Evolutionary conservation across 2,797 vertebrate species (phyloP).

Genomic region (Helostoma temminkii): DNA sequence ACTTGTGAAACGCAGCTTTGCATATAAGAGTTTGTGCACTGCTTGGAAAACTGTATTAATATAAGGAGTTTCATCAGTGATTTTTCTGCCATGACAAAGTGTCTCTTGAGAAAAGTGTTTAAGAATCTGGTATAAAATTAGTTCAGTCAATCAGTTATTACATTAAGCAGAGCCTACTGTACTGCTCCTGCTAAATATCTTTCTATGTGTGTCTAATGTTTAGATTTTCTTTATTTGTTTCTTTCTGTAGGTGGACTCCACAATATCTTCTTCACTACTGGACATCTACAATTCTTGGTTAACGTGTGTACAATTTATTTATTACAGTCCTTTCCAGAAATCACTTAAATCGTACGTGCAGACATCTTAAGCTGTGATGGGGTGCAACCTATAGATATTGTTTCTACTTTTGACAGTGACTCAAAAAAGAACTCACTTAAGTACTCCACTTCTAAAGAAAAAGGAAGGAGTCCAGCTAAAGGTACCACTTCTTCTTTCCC

Average conservation of each 20-base stretch:
- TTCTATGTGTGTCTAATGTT: not conserved
- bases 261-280: slow-evolving; percentile 53
- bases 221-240: not conserved
- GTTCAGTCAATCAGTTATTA: no score
- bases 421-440: slow-evolving; percentile 53
- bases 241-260: slow-evolving; percentile 45
- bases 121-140: not conserved
- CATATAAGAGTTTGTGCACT: no score
- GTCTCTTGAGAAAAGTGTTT: no score
- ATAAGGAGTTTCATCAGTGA: no score
- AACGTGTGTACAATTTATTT: slow-evolving; percentile 66
- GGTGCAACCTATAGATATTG: not conserved
- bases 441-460: slow-evolving; percentile 23
- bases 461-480: slow-evolving; percentile 36
- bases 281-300: slow-evolving; percentile 81
- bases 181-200: not conserved
- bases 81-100: no score
- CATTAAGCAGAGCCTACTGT: no score
- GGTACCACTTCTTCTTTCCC: slow-evolving; percentile 41
- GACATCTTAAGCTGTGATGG: not conserved
- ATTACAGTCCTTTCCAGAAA: not conserved
- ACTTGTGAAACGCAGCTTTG: no score
- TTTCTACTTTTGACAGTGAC: slow-evolving; percentile 37
- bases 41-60: no score
- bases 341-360: not conserved